Percentiles rank a stretch among this genome's conserved stretches.
Evolutionary conservation across 2,888 invertebrate genomes (phyloP).

Genomic region (Metellina segmentata): DNA sequence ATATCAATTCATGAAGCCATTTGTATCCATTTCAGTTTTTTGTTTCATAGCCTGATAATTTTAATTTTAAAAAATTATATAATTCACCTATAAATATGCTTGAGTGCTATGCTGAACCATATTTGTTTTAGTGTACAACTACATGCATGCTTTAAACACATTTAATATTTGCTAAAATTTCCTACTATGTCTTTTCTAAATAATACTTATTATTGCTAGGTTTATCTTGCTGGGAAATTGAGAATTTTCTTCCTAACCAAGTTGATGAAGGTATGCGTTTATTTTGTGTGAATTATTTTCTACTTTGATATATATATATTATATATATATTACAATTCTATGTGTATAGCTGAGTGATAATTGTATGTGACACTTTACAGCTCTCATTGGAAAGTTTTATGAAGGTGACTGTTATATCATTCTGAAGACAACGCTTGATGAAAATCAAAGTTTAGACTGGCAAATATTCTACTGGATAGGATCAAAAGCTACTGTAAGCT

Average conservation of each 20-base stretch:
- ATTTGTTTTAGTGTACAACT: too few relatives aligned
- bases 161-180: too few relatives aligned
- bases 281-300: background rate
- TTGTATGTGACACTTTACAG: constrained; percentile 80
- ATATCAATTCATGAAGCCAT: too few relatives aligned
- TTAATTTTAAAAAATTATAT: too few relatives aligned
- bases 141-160: too few relatives aligned
- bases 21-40: too few relatives aligned
- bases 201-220: constrained; percentile 81
- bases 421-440: constrained; percentile 92
- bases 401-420: constrained; percentile 99
- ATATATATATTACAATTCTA: background rate
- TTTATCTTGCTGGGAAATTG: constrained; percentile 98
- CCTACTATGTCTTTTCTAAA: too few relatives aligned
- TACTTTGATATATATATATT: too few relatives aligned
- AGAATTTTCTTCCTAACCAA: constrained; percentile 98
- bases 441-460: constrained; percentile 90
- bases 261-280: constrained; percentile 83
- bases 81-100: too few relatives aligned
- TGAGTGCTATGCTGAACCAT: too few relatives aligned
- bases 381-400: constrained; percentile 97
- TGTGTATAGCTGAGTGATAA: background rate
- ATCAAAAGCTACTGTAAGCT: constrained; percentile 91
- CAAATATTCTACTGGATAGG: constrained; percentile 99
- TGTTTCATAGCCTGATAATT: too few relatives aligned